Evolutionary conservation across 92 coral and sea anemone species (phyloP).

Genomic region (Heliopora coerulea): DNA sequence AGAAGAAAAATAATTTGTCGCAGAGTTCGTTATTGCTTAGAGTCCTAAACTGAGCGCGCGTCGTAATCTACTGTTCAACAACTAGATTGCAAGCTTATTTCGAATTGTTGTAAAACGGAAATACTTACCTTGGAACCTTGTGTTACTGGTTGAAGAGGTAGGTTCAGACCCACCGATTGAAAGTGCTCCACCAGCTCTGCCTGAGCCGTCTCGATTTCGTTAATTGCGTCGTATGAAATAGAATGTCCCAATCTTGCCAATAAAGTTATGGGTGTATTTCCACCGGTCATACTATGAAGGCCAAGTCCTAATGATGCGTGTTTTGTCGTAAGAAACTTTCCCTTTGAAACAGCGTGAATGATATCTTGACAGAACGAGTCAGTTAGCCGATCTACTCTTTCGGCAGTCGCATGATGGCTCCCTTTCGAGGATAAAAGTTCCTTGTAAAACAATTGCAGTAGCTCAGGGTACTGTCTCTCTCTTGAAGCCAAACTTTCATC

Average conservation of each 20-base stretch:
- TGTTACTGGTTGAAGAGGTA: conserved; percentile 20
- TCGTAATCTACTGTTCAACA: no score
- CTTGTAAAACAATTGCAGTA: conserved; percentile 17
- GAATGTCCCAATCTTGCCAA: conserved; percentile 32
- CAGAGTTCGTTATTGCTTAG: no score
- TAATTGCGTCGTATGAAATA: conserved; percentile 8
- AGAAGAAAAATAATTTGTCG: no score
- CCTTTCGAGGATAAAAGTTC: conserved; percentile 9
- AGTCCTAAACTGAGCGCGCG: no score
- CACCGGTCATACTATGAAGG: conserved; percentile 24
- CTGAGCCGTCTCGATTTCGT: conserved; percentile 24
- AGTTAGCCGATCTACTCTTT: conserved; percentile 5
- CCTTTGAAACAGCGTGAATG: conserved; percentile 12
- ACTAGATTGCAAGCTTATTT: no score
- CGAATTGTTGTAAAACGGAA: background rate
- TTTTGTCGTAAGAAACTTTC: conserved; percentile 15
- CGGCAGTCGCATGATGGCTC: background rate
- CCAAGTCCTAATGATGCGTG: conserved; percentile 36
- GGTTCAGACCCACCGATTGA: background rate
- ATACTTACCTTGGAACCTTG: conserved; percentile 11
- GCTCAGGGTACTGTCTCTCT: conserved; percentile 4
- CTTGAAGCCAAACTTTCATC: conserved; percentile 15
- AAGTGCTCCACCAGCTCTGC: conserved; percentile 15
- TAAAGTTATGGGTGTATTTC: conserved; percentile 1
- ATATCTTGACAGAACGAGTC: conserved; percentile 30